phyloP scores from a whole-genome alignment of 2,888 invertebrate species.

The Xanthia icteritia region DNA sequence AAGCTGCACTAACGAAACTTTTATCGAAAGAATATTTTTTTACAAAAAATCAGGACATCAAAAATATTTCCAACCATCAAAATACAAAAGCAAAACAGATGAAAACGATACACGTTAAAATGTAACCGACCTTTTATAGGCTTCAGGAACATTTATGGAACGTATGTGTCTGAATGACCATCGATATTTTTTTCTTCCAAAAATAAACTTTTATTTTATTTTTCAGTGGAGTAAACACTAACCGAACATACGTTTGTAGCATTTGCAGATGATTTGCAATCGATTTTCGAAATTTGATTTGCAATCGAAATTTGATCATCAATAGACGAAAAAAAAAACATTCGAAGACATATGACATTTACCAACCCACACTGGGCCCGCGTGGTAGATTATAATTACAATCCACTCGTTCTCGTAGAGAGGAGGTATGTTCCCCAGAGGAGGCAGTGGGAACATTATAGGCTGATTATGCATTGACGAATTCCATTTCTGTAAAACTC shows the following conservation, averaged over 20 bases:
- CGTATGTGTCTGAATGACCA: not conserved
- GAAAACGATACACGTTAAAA: not conserved
- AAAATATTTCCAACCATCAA: not conserved
- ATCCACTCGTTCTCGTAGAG: too few relatives aligned
- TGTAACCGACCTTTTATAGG: slow-evolving; percentile 1
- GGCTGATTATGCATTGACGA: not conserved
- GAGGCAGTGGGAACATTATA: too few relatives aligned
- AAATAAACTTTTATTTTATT: not conserved
- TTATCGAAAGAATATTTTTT: slow-evolving; percentile 4
- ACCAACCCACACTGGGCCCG: too few relatives aligned
- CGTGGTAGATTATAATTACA: too few relatives aligned
- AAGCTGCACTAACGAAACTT: not conserved
- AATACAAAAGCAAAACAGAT: slow-evolving; percentile 22
- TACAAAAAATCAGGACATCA: not conserved
- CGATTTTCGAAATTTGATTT: too few relatives aligned
- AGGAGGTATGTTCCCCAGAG: too few relatives aligned
- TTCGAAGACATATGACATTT: too few relatives aligned
- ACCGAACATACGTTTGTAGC: not conserved
- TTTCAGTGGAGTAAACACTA: not conserved
- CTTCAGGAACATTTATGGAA: slow-evolving; percentile 1
- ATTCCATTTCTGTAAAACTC: not conserved
- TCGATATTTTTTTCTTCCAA: not conserved
- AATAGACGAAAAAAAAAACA: too few relatives aligned
- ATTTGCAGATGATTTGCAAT: not conserved
- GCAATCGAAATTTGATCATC: too few relatives aligned